These are phyloP conservation scores for Aporophyla lueneburgensis DNA, from an alignment of 2,888 invertebrate species.

Conservation along the genomic window DNA sequence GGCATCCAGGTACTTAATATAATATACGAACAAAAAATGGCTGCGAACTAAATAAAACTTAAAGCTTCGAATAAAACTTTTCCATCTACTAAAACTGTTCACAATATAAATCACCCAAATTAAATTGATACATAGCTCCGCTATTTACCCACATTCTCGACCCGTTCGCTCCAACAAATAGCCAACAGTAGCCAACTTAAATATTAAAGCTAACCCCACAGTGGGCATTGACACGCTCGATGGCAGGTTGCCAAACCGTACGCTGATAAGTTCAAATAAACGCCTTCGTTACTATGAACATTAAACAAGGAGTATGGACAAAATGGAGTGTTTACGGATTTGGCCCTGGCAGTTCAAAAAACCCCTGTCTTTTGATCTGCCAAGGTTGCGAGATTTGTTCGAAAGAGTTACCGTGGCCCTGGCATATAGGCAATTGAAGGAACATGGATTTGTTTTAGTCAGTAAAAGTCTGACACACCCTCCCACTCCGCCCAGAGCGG, in stretches of 20 bases:
- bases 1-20: too few relatives aligned
- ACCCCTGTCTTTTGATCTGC: too few relatives aligned
- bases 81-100: background rate
- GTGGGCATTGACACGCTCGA: conserved; percentile 52
- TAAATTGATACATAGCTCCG: conserved; percentile 37
- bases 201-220: conserved; percentile 59
- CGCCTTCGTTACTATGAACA: conserved; percentile 48
- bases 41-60: background rate
- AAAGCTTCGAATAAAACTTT: background rate
- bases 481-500: too few relatives aligned
- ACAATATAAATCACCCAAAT: conserved; percentile 25
- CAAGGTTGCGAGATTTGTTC: too few relatives aligned
- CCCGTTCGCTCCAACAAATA: conserved; percentile 23
- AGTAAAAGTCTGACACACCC: too few relatives aligned
- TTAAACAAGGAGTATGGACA: conserved; percentile 16
- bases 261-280: conserved; percentile 63
- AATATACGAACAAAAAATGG: background rate
- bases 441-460: too few relatives aligned
- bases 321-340: conserved; percentile 10
- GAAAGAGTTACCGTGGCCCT: too few relatives aligned
- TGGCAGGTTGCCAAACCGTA: conserved; percentile 62
- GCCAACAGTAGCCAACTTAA: conserved; percentile 56
- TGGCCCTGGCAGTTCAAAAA: too few relatives aligned
- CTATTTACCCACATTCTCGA: conserved; percentile 42
- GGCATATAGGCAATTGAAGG: too few relatives aligned